phyloP scores from a whole-genome alignment of 2,113 vertebrate genomes.

The Pantherophis guttatus region DNA sequence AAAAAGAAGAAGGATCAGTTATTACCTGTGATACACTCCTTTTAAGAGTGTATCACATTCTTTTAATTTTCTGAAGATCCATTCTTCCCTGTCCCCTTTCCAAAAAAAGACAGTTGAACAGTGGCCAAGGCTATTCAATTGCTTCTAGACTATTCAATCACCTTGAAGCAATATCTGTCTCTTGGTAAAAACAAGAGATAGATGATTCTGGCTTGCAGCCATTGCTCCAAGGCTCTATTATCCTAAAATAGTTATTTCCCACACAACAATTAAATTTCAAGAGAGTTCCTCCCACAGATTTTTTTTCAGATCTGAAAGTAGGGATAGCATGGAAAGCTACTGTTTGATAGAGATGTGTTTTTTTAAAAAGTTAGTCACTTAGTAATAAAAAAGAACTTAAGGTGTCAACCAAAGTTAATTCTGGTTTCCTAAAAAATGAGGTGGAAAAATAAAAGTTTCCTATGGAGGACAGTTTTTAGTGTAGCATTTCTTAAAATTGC shows the following conservation, averaged over 20 bases:
- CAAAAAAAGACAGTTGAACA: neutral
- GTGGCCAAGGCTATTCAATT: neutral
- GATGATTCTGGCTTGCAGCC: neutral
- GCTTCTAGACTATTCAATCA: neutral
- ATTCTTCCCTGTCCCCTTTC: neutral
- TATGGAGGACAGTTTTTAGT: neutral
- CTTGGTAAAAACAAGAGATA: neutral
- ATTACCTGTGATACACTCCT: neutral
- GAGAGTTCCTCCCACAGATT: neutral
- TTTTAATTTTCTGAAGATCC: neutral
- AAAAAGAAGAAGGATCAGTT: neutral
- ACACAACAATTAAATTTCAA: neutral
- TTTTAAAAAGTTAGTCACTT: neutral
- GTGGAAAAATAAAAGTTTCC: neutral
- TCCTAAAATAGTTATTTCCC: neutral
- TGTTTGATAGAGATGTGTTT: neutral
- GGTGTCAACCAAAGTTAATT: neutral
- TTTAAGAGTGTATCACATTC: too few relatives aligned
- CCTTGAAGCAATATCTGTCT: neutral
- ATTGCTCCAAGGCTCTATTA: neutral
- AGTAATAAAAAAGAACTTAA: neutral
- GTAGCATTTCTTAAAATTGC: neutral
- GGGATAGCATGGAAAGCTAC: neutral
- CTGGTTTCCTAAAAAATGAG: neutral
- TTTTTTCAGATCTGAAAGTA: neutral